Evolutionary conservation across 2,113 vertebrate genomes (phyloP).

Genomic region (Phrynosoma blainvillii): DNA sequence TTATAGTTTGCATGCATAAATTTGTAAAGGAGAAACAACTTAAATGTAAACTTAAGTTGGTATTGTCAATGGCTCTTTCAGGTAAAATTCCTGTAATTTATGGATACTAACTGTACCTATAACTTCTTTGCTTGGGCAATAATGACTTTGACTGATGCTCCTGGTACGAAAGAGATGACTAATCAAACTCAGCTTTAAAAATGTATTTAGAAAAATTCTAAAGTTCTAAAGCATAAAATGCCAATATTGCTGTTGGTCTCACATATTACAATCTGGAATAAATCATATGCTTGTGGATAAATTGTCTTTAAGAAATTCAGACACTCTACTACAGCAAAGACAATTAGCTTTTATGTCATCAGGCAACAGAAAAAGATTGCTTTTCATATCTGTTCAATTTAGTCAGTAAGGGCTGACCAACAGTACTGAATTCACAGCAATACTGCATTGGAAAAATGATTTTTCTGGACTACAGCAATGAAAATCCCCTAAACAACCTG

Average conservation of each 20-base stretch:
- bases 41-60: neutral
- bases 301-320: neutral
- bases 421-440: neutral
- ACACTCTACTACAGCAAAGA: neutral
- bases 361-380: neutral
- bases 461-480: too few species aligned
- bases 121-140: neutral
- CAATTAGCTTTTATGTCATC: neutral
- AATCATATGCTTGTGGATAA: neutral
- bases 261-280: neutral
- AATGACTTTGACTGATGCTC: constrained; percentile 3
- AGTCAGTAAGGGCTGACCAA: neutral
- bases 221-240: constrained; percentile 4
- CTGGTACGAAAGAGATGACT: neutral
- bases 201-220: neutral
- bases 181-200: constrained; percentile 11
- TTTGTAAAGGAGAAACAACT: neutral
- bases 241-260: neutral
- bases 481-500: too few species aligned
- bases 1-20: constrained; percentile 1
- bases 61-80: constrained; percentile 2
- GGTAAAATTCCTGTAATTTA: constrained; percentile 9
- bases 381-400: neutral
- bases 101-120: neutral
- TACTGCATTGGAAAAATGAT: too few species aligned